A percentile compares a stretch with the other conserved stretches of the same genome.
Conservation (phyloP, 2,113 vertebrate genomes). For the Actinemys pallida region DNA sequence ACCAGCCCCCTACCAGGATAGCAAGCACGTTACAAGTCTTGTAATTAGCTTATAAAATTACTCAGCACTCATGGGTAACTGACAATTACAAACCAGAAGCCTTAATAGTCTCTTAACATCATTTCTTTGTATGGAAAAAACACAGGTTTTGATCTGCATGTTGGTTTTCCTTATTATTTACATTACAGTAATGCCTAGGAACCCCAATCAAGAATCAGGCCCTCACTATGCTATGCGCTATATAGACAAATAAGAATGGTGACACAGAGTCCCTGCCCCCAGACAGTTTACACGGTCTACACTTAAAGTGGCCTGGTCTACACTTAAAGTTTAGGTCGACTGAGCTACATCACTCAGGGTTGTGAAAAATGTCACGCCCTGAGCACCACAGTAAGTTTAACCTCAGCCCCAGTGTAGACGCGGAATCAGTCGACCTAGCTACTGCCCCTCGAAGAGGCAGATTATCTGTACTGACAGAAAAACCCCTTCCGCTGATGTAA, state of each 20-base stretch:
- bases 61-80: background rate
- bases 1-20: conserved; percentile 58
- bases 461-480: background rate
- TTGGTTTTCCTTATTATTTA: background rate
- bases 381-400: background rate
- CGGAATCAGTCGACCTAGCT: too few species aligned
- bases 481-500: background rate
- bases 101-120: background rate
- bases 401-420: background rate
- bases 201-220: background rate
- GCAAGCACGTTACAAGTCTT: conserved; percentile 58
- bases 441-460: too few species aligned
- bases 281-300: background rate
- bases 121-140: background rate
- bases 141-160: fast-evolving
- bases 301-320: background rate
- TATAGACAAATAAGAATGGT: background rate
- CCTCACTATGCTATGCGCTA: background rate
- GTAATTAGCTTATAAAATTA: conserved; percentile 38
- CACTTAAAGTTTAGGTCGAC: background rate
- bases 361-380: background rate
- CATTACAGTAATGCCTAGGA: background rate
- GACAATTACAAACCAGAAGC: background rate
- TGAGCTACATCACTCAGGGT: background rate
- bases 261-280: background rate